Conservation (phyloP, 2,113 vertebrate genomes). For the Chaetorhynchus papuensis region DNA sequence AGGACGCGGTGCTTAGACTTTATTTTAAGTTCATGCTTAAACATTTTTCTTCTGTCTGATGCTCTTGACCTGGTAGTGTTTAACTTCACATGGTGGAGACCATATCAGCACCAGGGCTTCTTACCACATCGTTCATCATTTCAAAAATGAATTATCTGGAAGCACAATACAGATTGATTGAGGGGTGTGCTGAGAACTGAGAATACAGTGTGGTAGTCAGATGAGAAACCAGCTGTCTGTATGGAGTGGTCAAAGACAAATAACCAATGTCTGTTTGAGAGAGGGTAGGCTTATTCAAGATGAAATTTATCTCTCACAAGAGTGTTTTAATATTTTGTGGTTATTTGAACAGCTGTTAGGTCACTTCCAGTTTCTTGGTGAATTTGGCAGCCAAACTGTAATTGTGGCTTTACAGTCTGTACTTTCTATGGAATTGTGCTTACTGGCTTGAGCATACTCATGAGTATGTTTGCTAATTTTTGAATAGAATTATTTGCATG, state of each 20-base stretch:
- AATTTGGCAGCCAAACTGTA: slow-evolving; percentile 53
- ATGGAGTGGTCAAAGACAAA: slow-evolving; percentile 53
- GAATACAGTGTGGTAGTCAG: slow-evolving; percentile 36
- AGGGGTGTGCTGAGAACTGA: not conserved
- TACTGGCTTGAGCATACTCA: not conserved
- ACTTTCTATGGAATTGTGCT: not conserved
- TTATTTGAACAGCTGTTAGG: slow-evolving; percentile 75
- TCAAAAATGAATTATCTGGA: not conserved
- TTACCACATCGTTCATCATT: not conserved
- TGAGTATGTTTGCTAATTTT: not conserved
- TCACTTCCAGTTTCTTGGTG: slow-evolving; percentile 63
- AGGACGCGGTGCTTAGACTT: not conserved
- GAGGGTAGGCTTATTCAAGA: slow-evolving; percentile 51
- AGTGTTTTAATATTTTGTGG: slow-evolving; percentile 66
- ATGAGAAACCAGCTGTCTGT: slow-evolving; percentile 62
- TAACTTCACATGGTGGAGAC: not conserved
- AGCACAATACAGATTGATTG: slow-evolving; percentile 22
- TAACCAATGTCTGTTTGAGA: slow-evolving; percentile 41
- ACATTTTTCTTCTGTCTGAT: not conserved
- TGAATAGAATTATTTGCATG: not conserved
- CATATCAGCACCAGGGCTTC: not conserved
- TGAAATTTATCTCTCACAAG: slow-evolving; percentile 63
- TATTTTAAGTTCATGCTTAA: not conserved
- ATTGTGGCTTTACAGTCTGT: slow-evolving; percentile 45
- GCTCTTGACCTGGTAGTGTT: not conserved